Base-by-base conservation (phyloP, 2,888 invertebrate genomes). In the Cryptus armator region DNA sequence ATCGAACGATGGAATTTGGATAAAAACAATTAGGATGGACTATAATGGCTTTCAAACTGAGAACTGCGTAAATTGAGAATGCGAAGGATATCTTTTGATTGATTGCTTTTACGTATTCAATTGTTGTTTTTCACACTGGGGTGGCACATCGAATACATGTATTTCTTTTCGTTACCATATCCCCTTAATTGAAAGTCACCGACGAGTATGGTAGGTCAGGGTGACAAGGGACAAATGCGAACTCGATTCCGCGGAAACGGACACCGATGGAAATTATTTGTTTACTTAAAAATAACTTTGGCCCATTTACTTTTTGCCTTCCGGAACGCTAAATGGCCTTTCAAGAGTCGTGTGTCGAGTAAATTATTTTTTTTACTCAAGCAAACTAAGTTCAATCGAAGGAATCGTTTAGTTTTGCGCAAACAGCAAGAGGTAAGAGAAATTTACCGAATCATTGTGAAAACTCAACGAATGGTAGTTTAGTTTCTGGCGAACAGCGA, bases 181-280 rank as follows among this genome's bases (percentile, higher is more conserved):
- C 24, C 9, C 16, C n/a, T 64, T 75, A 48, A 64, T 75, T 75
- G 43, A 48, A 51, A n/a, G 14, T 37, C n/a, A 12, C 37, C 48
- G 16, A 7, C 3, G 19, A n/a, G 43, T 37, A 14, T 14, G 75
- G 51, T 76, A 66, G 75, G 75, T 76, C 75, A 66, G 37, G 75
- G 66, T 43, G 62, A 62, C 32, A 32, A 16, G 43, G 48, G 37
- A 75, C 14, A 14, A 66, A 16, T 48, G 29, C 16, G 66, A 66
- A 43, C 16, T 1, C 19, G 12, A 66, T n/a, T 62, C 29, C 32
- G 12, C 14, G 32, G 6, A 62, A 29, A 1, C 5, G 32, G 0
- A 62, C 14, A 32, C 4, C 29, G 7, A 59, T 4, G 14, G 1
- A 32, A 37, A 37, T 37, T 5, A 37, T 37, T 37, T 37, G 37